Percentiles rank a stretch among this genome's conserved stretches.
phyloP scores from a whole-genome alignment of 2,888 invertebrate genomes.

The Acleris literana region DNA sequence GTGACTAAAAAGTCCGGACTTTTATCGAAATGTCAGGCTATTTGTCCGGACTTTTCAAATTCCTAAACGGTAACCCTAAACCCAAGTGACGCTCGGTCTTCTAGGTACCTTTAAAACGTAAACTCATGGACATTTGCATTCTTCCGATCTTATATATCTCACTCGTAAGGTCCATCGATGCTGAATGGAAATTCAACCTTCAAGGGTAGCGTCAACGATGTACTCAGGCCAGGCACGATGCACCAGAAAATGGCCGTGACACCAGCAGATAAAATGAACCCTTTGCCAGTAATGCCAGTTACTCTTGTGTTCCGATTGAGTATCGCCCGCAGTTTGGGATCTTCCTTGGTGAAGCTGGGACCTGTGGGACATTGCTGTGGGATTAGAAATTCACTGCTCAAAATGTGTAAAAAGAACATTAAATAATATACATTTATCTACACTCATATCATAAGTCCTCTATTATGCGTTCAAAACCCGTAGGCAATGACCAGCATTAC shows the following conservation, averaged over 20 bases:
- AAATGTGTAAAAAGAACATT: too few species aligned
- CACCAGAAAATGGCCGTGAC: slow-evolving; percentile 38
- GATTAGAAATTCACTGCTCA: neutral
- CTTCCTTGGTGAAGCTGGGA: slow-evolving; percentile 34
- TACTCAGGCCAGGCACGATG: slow-evolving; percentile 32
- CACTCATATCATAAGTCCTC: too few species aligned
- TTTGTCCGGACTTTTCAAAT: too few species aligned
- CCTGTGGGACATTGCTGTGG: slow-evolving; percentile 21
- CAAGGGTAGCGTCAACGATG: slow-evolving; percentile 35
- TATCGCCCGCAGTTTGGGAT: slow-evolving; percentile 26
- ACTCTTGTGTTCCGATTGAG: slow-evolving; percentile 5
- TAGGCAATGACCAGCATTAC: too few species aligned
- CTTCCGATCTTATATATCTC: slow-evolving; percentile 1
- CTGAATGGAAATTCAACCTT: slow-evolving; percentile 38
- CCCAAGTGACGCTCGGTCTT: too few species aligned
- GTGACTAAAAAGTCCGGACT: too few species aligned
- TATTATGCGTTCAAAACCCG: too few species aligned
- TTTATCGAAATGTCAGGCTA: too few species aligned
- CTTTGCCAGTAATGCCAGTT: slow-evolving; percentile 14
- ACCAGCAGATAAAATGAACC: slow-evolving; percentile 23
- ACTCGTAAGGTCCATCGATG: slow-evolving; percentile 28
- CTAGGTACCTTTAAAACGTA: too few species aligned
- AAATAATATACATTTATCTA: too few species aligned
- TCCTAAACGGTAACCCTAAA: too few species aligned
- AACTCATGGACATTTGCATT: too few species aligned